Base-by-base conservation (phyloP, 2,113 vertebrate species). In the Xenopus laevis region DNA sequence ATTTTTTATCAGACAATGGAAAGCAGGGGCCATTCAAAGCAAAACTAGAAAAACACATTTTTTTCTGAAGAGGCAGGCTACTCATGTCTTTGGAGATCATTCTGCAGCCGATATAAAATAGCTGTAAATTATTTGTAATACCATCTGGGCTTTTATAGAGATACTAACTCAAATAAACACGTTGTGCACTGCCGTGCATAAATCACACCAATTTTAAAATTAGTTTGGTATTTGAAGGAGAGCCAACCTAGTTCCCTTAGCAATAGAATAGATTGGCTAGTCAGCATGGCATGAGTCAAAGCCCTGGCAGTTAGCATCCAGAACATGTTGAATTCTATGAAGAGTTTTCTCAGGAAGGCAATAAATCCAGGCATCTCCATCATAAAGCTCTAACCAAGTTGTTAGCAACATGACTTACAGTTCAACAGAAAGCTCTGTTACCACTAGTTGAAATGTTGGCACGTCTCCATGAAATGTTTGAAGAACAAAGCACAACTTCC, bases 161-260 rank as follows among this genome's bases (percentile, higher is more conserved):
- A 77, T 70, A 77, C 66, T 77, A 77, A 77, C 59, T 77, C 74
- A 77, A 77, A 77, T 77, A 77, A 77, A 77, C 74, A 77, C 74
- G 70, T 63, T 70, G 66, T 77, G 67, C 74, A 70, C 66, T 77
- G 66, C 66, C 74, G 69, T 77, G 74, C 64, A 77, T 70, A 70
- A 77, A 77, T 77, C 67, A 77, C 74, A 77, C 66, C 74, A 70
- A 70, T 77, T 77, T 77, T 77, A 77, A 77, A 77, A 77, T 77
- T 63, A 77, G 74, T 77, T 77, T 77, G 65, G 74, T 70, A 77
- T 77, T 77, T 77, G 74, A 77, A 77, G 60, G 66, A 59, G 67
- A 70, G 74, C 66, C 74, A 77, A 70, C 44, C 67, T 70, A 70
- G 74, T 70, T 77, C 74, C 74, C 74, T 77, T 77, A 77, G 70